A percentile compares a stretch with the other conserved stretches of the same genome.
Conservation (phyloP, 2,888 invertebrate species). For the Acrocyrtus sp. region DNA sequence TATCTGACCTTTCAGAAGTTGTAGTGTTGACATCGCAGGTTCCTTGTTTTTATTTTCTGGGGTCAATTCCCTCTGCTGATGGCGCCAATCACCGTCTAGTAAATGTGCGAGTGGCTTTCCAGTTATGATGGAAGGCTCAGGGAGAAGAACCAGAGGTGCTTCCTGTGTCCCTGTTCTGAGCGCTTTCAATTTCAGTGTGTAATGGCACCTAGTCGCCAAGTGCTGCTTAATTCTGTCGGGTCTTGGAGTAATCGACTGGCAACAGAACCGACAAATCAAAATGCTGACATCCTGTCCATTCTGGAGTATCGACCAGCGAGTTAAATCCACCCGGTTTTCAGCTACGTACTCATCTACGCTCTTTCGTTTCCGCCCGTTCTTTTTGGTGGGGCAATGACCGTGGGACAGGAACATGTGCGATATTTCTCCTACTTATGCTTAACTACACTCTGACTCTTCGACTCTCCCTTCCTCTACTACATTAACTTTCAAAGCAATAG, state of each 20-base stretch:
- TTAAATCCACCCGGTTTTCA: conserved; percentile 63
- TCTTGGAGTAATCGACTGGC: conserved; percentile 63
- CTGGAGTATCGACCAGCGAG: conserved; percentile 63
- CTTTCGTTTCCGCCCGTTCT: conserved; percentile 63
- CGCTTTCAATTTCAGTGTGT: conserved; percentile 63
- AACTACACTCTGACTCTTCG: too few relatives aligned
- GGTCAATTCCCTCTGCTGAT: too few relatives aligned
- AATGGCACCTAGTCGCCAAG: conserved; percentile 63
- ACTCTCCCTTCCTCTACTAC: background rate
- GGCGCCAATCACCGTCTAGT: too few relatives aligned
- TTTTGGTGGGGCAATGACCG: conserved; percentile 63
- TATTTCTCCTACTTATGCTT: conserved; percentile 16
- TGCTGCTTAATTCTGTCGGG: conserved; percentile 63
- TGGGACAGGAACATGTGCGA: conserved; percentile 63
- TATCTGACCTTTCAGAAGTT: conserved; percentile 57
- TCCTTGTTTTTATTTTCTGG: too few relatives aligned
- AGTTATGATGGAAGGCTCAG: conserved; percentile 63
- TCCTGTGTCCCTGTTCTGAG: conserved; percentile 63
- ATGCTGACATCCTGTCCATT: conserved; percentile 63
- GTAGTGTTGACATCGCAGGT: too few relatives aligned
- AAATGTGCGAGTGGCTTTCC: conserved; percentile 63
- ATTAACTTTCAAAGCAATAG: background rate
- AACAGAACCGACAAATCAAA: conserved; percentile 63
- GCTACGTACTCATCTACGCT: conserved; percentile 64
- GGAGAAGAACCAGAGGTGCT: conserved; percentile 62